phyloP scores from a whole-genome alignment of 2,888 invertebrate genomes.

The Temnothorax unifasciatus region DNA sequence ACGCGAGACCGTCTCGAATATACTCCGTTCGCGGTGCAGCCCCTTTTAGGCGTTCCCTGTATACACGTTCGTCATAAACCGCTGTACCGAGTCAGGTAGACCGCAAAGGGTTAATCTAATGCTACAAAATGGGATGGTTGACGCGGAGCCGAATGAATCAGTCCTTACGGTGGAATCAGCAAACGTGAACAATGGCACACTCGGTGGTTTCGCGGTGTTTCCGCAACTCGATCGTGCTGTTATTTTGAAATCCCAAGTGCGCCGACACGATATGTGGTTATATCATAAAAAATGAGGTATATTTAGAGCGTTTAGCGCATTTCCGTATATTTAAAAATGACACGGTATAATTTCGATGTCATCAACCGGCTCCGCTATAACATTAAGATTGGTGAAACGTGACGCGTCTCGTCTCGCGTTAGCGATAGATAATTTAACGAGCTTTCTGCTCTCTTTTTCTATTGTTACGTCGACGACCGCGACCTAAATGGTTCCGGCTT shows the following conservation, averaged over 20 bases:
- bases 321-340: background rate
- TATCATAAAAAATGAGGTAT: background rate
- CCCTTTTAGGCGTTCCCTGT: background rate
- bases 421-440: conserved; percentile 29
- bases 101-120: conserved; percentile 44
- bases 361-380: background rate
- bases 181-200: conserved; percentile 65
- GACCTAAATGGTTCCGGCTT: conserved; percentile 2
- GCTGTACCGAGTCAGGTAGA: background rate
- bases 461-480: background rate
- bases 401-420: background rate
- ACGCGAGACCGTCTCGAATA: background rate
- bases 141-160: conserved; percentile 30
- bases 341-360: background rate
- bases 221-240: conserved; percentile 60
- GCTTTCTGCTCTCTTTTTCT: background rate
- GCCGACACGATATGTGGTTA: background rate
- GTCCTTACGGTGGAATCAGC: conserved; percentile 61
- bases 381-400: background rate
- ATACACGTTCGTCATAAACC: conserved; percentile 19
- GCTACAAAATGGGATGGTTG: conserved; percentile 28
- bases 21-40: background rate
- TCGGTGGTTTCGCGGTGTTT: conserved; percentile 62
- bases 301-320: background rate
- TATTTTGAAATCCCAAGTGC: conserved; percentile 61